A percentile compares a stretch with the other conserved stretches of the same genome.
Conservation (phyloP, 2,113 vertebrate species). For the Sardina pilchardus region DNA sequence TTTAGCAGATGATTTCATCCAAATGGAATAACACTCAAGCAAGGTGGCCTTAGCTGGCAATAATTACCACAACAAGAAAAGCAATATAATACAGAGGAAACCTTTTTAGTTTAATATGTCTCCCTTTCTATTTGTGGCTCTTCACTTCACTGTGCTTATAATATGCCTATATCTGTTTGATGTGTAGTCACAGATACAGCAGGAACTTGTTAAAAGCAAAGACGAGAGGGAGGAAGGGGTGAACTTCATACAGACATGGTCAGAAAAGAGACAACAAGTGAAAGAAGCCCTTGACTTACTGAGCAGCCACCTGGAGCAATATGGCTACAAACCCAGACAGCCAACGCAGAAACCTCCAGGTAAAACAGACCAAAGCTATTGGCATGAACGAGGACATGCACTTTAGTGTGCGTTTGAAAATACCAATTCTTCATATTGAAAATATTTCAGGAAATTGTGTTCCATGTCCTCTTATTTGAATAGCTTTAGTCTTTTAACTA, state of each 20-base stretch:
- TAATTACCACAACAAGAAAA: too few relatives aligned
- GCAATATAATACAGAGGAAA: too few relatives aligned
- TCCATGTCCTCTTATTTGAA: background rate
- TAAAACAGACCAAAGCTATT: slow-evolving; percentile 45
- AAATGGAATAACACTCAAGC: too few relatives aligned
- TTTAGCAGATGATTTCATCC: too few relatives aligned
- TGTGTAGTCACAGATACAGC: slow-evolving; percentile 71
- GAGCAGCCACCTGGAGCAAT: slow-evolving; percentile 78
- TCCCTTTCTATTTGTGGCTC: background rate
- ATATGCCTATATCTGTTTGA: background rate
- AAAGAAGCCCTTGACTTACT: slow-evolving; percentile 74
- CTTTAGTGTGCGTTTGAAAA: background rate
- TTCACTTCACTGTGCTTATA: background rate
- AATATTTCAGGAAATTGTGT: background rate
- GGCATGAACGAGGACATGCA: background rate
- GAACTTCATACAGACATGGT: slow-evolving; percentile 76
- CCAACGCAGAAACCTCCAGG: slow-evolving; percentile 60
- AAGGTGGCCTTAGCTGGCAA: too few relatives aligned
- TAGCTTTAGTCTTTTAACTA: background rate
- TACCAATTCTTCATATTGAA: background rate
- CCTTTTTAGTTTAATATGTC: background rate
- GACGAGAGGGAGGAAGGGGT: slow-evolving; percentile 57
- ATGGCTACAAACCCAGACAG: slow-evolving; percentile 72
- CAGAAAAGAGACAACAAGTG: slow-evolving; percentile 75
- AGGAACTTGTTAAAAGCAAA: slow-evolving; percentile 63